Evolutionary conservation across 2,888 invertebrate species (phyloP).

Genomic region (Drosophila emarginata): DNA sequence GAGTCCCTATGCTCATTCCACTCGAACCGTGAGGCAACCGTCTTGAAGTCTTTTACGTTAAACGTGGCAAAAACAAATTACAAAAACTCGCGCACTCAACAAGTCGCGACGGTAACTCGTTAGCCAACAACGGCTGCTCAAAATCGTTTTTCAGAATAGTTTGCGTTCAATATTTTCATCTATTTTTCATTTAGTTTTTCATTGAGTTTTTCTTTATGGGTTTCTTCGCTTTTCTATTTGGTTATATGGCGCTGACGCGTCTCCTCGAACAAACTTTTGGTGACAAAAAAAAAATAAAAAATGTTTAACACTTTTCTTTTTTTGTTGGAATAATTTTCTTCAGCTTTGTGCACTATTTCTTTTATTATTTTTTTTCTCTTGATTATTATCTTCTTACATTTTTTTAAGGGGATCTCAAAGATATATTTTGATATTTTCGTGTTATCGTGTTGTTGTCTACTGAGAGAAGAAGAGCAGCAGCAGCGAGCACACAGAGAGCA

Average conservation of each 20-base stretch:
- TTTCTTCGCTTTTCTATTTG: not conserved
- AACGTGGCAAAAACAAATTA: conserved; percentile 64
- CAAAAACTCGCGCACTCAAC: conserved; percentile 1
- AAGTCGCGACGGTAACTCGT: conserved; percentile 9
- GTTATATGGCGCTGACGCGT: conserved; percentile 10
- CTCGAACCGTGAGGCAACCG: conserved; percentile 83
- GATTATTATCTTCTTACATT: conserved; percentile 12
- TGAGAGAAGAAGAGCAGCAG: not conserved
- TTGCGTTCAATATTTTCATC: not conserved
- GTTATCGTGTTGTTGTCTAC: conserved; percentile 7
- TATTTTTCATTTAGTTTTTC: not conserved
- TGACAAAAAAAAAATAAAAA: conserved; percentile 1
- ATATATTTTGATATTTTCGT: conserved; percentile 10
- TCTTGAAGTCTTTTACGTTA: conserved; percentile 81
- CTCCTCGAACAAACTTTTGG: not conserved
- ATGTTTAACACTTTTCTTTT: not conserved
- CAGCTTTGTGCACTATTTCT: conserved; percentile 14
- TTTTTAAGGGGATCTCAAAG: conserved; percentile 9
- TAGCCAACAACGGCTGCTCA: not conserved
- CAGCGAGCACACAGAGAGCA: conserved; percentile 38
- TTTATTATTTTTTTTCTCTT: conserved; percentile 11
- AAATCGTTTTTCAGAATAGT: not conserved
- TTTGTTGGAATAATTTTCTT: conserved; percentile 21
- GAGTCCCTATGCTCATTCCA: conserved; percentile 83
- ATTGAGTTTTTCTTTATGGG: not conserved